A percentile compares a stretch with the other conserved stretches of the same genome.
Evolutionary conservation across 37 sponge, comb jelly and placozoan species (phyloP).

Genomic region (Lycopodina hypogea): DNA sequence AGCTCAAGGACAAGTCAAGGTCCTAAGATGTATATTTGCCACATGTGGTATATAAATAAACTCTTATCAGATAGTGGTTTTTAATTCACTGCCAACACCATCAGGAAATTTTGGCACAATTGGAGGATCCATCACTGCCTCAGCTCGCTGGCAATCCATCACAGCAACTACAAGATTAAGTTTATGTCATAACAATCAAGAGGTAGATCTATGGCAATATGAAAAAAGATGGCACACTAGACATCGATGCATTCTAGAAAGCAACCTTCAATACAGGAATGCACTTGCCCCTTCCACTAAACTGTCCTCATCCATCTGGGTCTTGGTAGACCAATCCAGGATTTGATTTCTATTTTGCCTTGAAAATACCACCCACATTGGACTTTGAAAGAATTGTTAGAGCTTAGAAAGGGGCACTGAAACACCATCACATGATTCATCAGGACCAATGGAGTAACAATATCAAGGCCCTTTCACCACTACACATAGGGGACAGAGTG

Average conservation of each 20-base stretch:
- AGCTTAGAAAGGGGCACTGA: constrained; percentile 7
- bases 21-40: constrained; percentile 36
- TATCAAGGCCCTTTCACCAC: constrained; percentile 28
- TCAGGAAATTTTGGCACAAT: constrained; percentile 22
- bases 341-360: constrained; percentile 37
- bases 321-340: constrained; percentile 39
- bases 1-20: constrained; percentile 33
- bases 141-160: constrained; percentile 31
- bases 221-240: constrained; percentile 25
- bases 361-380: constrained; percentile 31
- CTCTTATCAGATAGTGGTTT: constrained; percentile 41
- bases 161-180: constrained; percentile 37
- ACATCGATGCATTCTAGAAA: constrained; percentile 21
- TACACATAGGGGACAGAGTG: constrained; percentile 27
- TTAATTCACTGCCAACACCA: constrained; percentile 26
- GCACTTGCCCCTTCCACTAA: constrained; percentile 29
- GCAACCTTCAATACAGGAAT: constrained; percentile 48
- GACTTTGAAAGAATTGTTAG: constrained; percentile 11
- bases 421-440: constrained; percentile 38
- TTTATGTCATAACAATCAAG: constrained; percentile 38
- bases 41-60: constrained; percentile 39
- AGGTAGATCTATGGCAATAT: constrained; percentile 33
- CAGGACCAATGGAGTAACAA: constrained; percentile 43
- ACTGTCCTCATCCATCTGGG: constrained; percentile 41
- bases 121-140: constrained; percentile 44